Percentiles rank a stretch among this genome's conserved stretches.
These are phyloP conservation scores for Idaea aversata DNA, from an alignment of 2,888 invertebrate species.

Conservation along the genomic window DNA sequence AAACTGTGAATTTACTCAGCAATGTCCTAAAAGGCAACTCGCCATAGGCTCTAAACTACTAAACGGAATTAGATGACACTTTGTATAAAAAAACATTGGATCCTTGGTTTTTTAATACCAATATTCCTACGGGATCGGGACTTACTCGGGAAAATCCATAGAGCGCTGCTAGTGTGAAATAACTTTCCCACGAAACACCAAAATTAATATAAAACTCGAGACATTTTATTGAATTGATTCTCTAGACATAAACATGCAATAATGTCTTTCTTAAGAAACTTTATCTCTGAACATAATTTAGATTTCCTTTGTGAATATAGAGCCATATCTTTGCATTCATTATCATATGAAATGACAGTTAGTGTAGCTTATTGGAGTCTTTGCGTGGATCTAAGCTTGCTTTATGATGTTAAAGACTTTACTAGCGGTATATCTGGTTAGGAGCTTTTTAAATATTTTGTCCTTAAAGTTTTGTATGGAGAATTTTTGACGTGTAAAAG, in stretches of 20 bases:
- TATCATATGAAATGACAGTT: neutral
- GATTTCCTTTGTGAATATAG: neutral
- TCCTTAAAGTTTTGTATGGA: no score
- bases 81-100: no score
- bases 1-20: no score
- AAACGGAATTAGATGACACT: no score
- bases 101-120: no score
- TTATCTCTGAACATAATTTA: neutral
- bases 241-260: neutral
- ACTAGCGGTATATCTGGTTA: neutral
- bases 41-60: no score
- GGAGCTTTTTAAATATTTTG: no score
- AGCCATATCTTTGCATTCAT: neutral
- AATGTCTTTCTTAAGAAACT: neutral
- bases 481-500: no score
- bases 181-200: constrained; percentile 1
- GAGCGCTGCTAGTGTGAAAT: neutral
- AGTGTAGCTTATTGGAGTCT: neutral
- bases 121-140: no score
- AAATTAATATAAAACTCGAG: neutral
- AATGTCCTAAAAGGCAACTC: no score
- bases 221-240: neutral
- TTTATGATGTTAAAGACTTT: neutral
- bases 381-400: neutral
- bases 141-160: neutral